Evolutionary conservation across 2,888 invertebrate species (phyloP).

Genomic region (Didymodactylos carnosus): DNA sequence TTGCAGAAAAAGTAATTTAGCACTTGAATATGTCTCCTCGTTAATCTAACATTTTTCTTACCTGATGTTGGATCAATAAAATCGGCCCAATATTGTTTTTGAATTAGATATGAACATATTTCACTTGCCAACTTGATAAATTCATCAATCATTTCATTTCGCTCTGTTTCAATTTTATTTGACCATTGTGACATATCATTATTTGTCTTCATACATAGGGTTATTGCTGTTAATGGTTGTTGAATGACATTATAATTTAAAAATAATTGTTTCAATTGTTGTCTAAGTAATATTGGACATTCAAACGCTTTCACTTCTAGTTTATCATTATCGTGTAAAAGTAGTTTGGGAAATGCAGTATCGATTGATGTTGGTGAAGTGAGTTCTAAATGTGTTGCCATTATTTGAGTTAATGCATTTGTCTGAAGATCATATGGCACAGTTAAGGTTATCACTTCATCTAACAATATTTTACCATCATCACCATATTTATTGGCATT

Average conservation of each 20-base stretch:
- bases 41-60: too few relatives aligned
- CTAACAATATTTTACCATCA: background rate
- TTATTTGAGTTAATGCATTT: background rate
- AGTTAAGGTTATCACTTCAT: background rate
- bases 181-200: slow-evolving; percentile 11
- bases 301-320: background rate
- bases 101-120: slow-evolving; percentile 50
- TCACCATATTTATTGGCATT: background rate
- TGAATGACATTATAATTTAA: background rate
- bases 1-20: too few relatives aligned
- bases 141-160: slow-evolving; percentile 32
- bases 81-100: slow-evolving; percentile 64
- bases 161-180: slow-evolving; percentile 5
- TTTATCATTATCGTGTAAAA: background rate
- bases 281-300: background rate
- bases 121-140: slow-evolving; percentile 58
- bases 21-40: too few relatives aligned
- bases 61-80: slow-evolving; percentile 71
- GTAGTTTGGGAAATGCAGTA: background rate
- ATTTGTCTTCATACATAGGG: slow-evolving; percentile 7
- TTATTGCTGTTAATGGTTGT: slow-evolving; percentile 4
- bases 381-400: background rate
- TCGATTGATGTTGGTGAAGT: background rate
- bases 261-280: background rate
- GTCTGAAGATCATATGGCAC: background rate